These are phyloP conservation scores for Stomatorhinus ivindoensis DNA, from an alignment of 2,113 vertebrate species.

Conservation along the genomic window DNA sequence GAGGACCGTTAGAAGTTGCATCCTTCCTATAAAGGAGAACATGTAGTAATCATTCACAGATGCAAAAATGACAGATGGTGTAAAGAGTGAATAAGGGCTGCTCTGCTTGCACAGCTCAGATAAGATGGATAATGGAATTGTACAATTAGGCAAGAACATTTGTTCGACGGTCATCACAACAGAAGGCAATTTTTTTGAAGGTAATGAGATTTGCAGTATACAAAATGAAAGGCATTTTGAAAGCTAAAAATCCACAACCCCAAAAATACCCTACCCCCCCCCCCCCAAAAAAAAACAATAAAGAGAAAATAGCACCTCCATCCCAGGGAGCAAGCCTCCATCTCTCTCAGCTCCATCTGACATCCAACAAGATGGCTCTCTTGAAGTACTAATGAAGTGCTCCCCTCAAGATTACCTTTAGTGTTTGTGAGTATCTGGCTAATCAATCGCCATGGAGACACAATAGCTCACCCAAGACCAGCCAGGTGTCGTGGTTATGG, in stretches of 20 bases:
- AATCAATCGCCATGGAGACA: background rate
- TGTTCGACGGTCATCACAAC: background rate
- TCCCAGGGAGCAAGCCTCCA: background rate
- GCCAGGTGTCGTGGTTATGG: background rate
- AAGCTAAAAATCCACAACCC: background rate
- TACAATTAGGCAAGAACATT: background rate
- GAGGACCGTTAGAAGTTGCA: background rate
- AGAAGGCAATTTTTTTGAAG: background rate
- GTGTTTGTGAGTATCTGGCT: background rate
- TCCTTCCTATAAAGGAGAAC: background rate
- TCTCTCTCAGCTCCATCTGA: background rate
- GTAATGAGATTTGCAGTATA: background rate
- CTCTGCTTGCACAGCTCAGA: background rate
- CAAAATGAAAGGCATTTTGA: background rate
- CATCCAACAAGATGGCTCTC: background rate
- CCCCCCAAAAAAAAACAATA: background rate
- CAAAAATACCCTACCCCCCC: background rate
- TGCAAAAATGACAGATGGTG: background rate
- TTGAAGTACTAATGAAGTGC: background rate
- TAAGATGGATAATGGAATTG: background rate
- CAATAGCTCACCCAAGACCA: background rate
- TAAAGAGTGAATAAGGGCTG: background rate
- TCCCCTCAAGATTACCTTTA: background rate
- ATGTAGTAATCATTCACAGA: background rate
- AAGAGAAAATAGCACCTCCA: background rate